These are phyloP conservation scores for Phania funesta DNA, from an alignment of 2,888 invertebrate genomes.

Conservation along the genomic window DNA sequence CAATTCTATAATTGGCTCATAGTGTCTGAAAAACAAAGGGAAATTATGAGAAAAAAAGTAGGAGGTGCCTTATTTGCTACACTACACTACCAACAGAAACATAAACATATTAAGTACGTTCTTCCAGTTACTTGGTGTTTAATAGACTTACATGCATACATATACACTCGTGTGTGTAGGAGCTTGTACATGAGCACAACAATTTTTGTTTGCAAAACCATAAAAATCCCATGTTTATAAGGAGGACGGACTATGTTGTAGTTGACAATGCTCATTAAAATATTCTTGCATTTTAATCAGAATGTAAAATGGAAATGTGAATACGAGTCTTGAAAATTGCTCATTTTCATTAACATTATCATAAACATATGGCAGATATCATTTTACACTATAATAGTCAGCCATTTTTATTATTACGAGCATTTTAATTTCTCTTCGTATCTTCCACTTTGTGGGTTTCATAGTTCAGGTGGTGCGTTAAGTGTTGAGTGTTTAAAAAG, in stretches of 20 bases:
- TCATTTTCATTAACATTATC: conserved; percentile 57
- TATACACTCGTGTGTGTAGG: background rate
- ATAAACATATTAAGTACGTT: conserved; percentile 33
- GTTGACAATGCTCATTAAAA: conserved; percentile 56
- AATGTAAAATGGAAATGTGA: conserved; percentile 26
- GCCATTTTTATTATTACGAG: conserved; percentile 68
- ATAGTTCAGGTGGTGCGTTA: conserved; percentile 28
- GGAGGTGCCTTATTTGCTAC: conserved; percentile 58
- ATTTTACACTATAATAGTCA: conserved; percentile 64
- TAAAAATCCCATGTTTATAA: conserved; percentile 54
- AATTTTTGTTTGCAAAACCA: conserved; percentile 26
- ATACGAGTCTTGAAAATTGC: conserved; percentile 50
- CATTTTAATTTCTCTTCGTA: conserved; percentile 9
- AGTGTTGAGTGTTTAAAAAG: background rate
- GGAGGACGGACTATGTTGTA: conserved; percentile 20
- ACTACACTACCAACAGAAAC: conserved; percentile 17
- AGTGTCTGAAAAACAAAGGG: conserved; percentile 4
- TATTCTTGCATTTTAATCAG: conserved; percentile 57
- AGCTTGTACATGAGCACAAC: conserved; percentile 3
- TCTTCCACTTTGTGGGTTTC: background rate
- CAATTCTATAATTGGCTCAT: conserved; percentile 59
- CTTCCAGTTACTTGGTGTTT: conserved; percentile 7
- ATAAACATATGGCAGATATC: conserved; percentile 58
- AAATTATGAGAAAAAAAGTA: conserved; percentile 34
- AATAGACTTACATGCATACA: background rate